These are phyloP conservation scores for Rhopalosiphum nymphaeae DNA, from an alignment of 2,888 invertebrate species.

Conservation along the genomic window DNA sequence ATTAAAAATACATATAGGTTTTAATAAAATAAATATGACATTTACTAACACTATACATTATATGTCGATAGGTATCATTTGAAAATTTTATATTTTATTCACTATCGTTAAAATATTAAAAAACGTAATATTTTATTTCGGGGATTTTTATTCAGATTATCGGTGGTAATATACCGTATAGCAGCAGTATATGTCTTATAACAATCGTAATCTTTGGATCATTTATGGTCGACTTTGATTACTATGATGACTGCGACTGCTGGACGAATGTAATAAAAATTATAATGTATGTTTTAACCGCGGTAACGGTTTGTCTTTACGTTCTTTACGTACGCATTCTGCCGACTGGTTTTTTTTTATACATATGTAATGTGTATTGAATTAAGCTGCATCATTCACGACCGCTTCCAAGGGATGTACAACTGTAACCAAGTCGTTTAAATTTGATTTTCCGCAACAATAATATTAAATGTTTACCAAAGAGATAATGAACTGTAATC, in stretches of 20 bases:
- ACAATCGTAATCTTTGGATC: too few relatives aligned
- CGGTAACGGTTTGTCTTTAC: neutral
- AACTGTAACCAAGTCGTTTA: neutral
- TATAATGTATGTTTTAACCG: neutral
- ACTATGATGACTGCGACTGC: neutral
- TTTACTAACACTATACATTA: too few relatives aligned
- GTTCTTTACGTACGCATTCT: neutral
- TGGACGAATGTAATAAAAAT: neutral
- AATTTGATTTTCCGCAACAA: neutral
- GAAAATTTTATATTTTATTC: too few relatives aligned
- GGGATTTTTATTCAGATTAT: too few relatives aligned
- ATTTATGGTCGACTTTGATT: slow-evolving; percentile 22
- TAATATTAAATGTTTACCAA: neutral
- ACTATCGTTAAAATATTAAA: too few relatives aligned
- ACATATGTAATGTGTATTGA: neutral
- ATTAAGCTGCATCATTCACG: neutral
- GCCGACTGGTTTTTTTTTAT: neutral
- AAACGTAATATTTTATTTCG: too few relatives aligned
- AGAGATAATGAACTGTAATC: neutral
- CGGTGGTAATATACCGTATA: neutral
- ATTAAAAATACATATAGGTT: too few relatives aligned
- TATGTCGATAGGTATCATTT: too few relatives aligned
- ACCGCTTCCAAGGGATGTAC: neutral
- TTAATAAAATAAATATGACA: too few relatives aligned
- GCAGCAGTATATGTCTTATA: neutral